A percentile compares a stretch with the other conserved stretches of the same genome.
phyloP scores from a whole-genome alignment of 1,140 invertebrate genomes.

The Lordiphosa clarofinis region DNA sequence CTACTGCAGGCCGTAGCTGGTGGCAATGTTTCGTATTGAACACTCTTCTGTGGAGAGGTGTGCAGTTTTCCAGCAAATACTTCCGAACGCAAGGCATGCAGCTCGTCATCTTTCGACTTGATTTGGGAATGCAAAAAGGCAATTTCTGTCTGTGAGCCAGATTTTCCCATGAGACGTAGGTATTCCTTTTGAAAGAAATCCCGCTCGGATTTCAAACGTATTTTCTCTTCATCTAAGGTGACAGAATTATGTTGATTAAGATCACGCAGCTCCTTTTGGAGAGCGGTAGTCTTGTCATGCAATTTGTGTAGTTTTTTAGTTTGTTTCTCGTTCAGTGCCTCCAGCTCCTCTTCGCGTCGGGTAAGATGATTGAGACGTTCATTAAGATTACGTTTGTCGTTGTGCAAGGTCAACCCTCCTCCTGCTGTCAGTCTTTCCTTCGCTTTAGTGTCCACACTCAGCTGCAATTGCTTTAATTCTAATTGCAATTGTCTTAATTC shows the following conservation, averaged over 20 bases:
- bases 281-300: conserved; percentile 38
- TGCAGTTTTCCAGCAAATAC: conserved; percentile 34
- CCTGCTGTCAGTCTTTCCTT: conserved; percentile 23
- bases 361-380: conserved; percentile 59
- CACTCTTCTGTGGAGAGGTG: conserved; percentile 35
- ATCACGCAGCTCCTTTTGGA: conserved; percentile 51
- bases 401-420: background rate
- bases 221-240: conserved; percentile 66
- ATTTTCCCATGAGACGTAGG: conserved; percentile 56
- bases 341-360: conserved; percentile 54
- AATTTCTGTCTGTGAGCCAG: conserved; percentile 59
- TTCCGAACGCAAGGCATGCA: conserved; percentile 47
- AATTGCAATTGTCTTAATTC: conserved; percentile 43
- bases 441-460: conserved; percentile 1
- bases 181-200: conserved; percentile 79
- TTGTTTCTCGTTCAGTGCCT: conserved; percentile 54
- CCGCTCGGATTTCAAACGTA: conserved; percentile 58
- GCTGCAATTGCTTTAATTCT: conserved; percentile 31
- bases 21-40: conserved; percentile 29
- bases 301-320: conserved; percentile 59
- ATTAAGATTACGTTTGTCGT: conserved; percentile 55
- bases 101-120: conserved; percentile 75
- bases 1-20: conserved; percentile 17
- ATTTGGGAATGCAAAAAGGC: conserved; percentile 69
- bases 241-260: conserved; percentile 12